Percentiles rank a stretch among this genome's conserved stretches.
Conservation (phyloP, 2,888 invertebrate species). For the Enchytraeus crypticus region DNA sequence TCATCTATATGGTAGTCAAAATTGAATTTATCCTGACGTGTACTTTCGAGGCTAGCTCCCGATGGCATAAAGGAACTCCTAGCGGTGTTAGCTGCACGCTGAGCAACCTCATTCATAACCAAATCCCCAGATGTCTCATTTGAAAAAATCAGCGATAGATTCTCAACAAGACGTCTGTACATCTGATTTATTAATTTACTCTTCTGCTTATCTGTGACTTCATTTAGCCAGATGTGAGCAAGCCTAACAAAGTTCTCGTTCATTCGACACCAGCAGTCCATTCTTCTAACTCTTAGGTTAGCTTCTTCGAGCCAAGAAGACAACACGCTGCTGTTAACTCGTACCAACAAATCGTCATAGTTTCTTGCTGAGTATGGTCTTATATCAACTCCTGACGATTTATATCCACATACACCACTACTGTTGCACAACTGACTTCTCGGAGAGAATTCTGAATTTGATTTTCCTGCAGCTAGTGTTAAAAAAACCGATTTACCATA, state of each 20-base stretch:
- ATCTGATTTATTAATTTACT: slow-evolving; percentile 43
- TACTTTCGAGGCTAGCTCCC: too few species aligned
- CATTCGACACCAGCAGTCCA: slow-evolving; percentile 34
- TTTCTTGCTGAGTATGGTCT: slow-evolving; percentile 22
- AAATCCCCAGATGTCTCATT: too few species aligned
- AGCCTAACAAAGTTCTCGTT: slow-evolving; percentile 44
- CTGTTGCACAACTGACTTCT: background rate
- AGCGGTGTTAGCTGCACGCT: too few species aligned
- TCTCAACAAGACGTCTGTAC: slow-evolving; percentile 39
- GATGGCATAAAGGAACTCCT: too few species aligned
- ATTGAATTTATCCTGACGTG: too few species aligned
- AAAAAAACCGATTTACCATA: too few species aligned
- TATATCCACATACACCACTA: background rate
- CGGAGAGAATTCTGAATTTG: too few species aligned
- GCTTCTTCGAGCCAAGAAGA: slow-evolving; percentile 40
- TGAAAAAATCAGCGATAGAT: slow-evolving; percentile 42
- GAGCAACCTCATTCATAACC: too few species aligned
- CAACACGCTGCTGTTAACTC: slow-evolving; percentile 43
- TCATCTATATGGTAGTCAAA: too few species aligned
- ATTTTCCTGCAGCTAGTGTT: too few species aligned
- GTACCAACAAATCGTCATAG: slow-evolving; percentile 41
- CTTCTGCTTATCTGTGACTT: slow-evolving; percentile 39
- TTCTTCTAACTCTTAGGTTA: slow-evolving; percentile 35
- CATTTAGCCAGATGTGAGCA: slow-evolving; percentile 46
- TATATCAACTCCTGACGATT: background rate